Base-by-base conservation (phyloP, 2,888 invertebrate species). In the Petrolisthes cinctipes region DNA sequence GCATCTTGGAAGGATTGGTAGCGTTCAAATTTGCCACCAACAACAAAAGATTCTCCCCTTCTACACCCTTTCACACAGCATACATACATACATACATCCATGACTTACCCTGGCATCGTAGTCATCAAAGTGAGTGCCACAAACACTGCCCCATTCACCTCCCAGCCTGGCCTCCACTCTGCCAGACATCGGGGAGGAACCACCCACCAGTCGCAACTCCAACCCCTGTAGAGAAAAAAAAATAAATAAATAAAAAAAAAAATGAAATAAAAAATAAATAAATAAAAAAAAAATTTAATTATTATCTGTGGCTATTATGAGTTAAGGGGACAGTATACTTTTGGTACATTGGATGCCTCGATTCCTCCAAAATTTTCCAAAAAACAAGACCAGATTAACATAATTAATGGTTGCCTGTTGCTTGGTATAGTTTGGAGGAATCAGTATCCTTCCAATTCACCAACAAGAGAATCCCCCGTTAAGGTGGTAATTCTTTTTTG, bases 181-280 rank as follows among this genome's bases (percentile, higher is more conserved):
- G 17, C 83, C 83, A 20, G 37, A 20, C 57, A 23, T 51, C 14
- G 20, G 54, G 11, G 2, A 9, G 53, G n/a, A 14, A n/a, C 56
- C 83, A 17, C 11, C 83, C 5, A 61, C 7, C 57, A 83, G 75
- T 23, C 83, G 83, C 83, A 83, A 54, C 76, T 83, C 83, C 83
- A 57, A n/a, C 3, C 57, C 83, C 83, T 83, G 57, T 23, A 14
- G 14, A 4, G 61, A 66, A 17, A 11, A 80, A 56, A n/a, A 56
- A 78, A 9, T 9, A 61, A 17, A 73, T 73, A n/a, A 9, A 73
- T 2, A 73, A 4, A 73, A 17, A 73, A 17, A 20, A 9, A 2
- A 17, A 73, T 20, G 4, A 17, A 17, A 17, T 17, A 66, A 66
- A 2, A 66, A 17, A 66, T n/a, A 17, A n/a, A 2, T 2, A 66